Base-by-base conservation (phyloP, 2,113 vertebrate species). In the Solea solea region DNA sequence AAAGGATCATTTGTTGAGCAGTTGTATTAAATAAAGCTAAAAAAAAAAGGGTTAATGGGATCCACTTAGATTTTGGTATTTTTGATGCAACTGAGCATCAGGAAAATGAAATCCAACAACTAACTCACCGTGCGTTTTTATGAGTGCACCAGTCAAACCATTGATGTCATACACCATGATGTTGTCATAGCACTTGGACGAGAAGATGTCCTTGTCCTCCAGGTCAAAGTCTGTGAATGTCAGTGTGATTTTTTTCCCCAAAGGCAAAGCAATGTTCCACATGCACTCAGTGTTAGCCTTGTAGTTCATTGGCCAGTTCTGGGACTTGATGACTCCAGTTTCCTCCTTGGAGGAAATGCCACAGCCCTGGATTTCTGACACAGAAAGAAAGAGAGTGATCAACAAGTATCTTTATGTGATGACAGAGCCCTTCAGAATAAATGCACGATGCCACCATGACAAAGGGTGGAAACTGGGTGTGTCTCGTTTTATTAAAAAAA, bases 291-390 rank as follows among this genome's bases (percentile, higher is more conserved):
- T 48, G 81, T 92, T 93, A 8, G 86, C 81, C 15, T 88, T 82
- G 85, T 94, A 94, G 81, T 91, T 91, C 85, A 84, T 81, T 2
- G 93, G 94, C 92, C 92, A 94, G 72, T 92, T 89, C 21, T 84
- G 80, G 58, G 92, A 93, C 64, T 88, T 92, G 16, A 95, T 92
- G 16, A 95, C 78, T 8, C 93, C 93, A 0, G 16, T 87, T 69
- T 86, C 78, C 55, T 91, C 82, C 40, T 53, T 78, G 39, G 85
- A 93, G 16, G 79, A 80, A 13, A 91, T 69, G 15, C 93, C 92
- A 75, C 94, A 95, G 12, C 90, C 89, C 69, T 92, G 93, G 72
- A 93, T 88, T 54, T 93, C 94, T 94, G 82, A 28, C 76, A 79
- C 3, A 71, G 25, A n/a, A 65, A 72, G 48, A 61, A 16, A 12